Base-by-base conservation (phyloP, 1,140 invertebrate genomes). In the Diuraphis noxia region DNA sequence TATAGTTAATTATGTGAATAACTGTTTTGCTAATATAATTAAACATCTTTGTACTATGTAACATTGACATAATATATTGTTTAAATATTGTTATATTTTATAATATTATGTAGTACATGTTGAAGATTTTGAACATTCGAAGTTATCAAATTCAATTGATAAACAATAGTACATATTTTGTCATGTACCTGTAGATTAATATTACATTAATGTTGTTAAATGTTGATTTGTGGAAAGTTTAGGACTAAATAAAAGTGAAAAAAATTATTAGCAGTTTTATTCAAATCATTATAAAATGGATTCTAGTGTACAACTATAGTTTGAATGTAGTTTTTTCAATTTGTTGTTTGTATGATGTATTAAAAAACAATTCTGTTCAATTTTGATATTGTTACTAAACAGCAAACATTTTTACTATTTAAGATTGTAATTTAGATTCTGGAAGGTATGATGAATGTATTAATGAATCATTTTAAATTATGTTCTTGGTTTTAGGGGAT, bases 81-180 rank as follows among this genome's bases (percentile, higher is more conserved):
- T 88, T n/a, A n/a, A n/a, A 41, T 56, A 63, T 63, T 88, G 86
- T 88, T 88, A n/a, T 88, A 25, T 88, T 56, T 56, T 88, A 30
- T 88, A 38, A 56, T 88, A 88, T 56, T 87, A 88, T 88, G 40
- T 52, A 36, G 30, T 49, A 41, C 40, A 82, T 30, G 8, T 40
- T 41, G 23, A 5, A 82, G 81, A 41, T 40, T 82, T 40, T 7
- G 30, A 82, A 82, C 25, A 21, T 36, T 85, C 82, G 1, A 46
- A 46, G 30, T n/a, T n/a, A 63, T n/a, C 30, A 72, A n/a, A n/a
- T 21, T 1, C 56, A n/a, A 72, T 72, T n/a, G n/a, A 17, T 72
- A 17, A 72, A 13, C 56, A 72, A 17, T 72, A 72, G 0, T 72
- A 72, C 56, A 72, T 72, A 72, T 10, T n/a, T n/a, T 72, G 56